Conservation (phyloP, 1,140 invertebrate genomes). For the Macrocentrus cingulum region DNA sequence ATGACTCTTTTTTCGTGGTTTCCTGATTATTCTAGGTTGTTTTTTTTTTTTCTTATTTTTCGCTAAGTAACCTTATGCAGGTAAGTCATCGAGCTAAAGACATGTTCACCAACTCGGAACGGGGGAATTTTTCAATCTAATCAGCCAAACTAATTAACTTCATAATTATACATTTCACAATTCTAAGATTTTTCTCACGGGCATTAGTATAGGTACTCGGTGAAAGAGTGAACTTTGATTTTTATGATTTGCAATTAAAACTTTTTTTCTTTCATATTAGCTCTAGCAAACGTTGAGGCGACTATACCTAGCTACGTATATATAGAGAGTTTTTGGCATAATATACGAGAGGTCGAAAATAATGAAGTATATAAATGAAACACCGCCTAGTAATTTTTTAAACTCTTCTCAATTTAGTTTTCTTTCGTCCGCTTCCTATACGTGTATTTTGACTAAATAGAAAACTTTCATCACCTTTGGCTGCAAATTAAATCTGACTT, state of each 20-base stretch:
- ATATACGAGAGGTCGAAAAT: not conserved
- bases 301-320: not conserved
- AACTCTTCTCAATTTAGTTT: slow-evolving; percentile 3
- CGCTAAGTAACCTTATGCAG: not conserved
- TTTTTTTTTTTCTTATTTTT: slow-evolving; percentile 9
- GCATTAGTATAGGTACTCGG: not conserved
- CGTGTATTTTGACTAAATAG: slow-evolving; percentile 14
- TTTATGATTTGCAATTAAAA: slow-evolving; percentile 17
- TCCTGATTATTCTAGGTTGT: slow-evolving; percentile 11
- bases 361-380: not conserved
- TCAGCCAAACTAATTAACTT: slow-evolving; percentile 24
- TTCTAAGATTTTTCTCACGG: not conserved
- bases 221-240: slow-evolving; percentile 6
- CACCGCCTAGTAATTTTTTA: slow-evolving; percentile 18
- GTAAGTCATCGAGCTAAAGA: not conserved
- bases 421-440: not conserved
- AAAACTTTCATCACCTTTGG: slow-evolving; percentile 16
- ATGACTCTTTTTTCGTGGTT: slow-evolving; percentile 1
- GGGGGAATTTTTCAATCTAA: slow-evolving; percentile 26
- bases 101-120: not conserved
- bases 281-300: not conserved
- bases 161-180: slow-evolving; percentile 26
- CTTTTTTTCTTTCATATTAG: slow-evolving; percentile 14
- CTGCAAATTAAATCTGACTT: slow-evolving; percentile 12
- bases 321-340: not conserved